Conservation (phyloP, 1,140 invertebrate species). For the Temnothorax curvispinosus region DNA sequence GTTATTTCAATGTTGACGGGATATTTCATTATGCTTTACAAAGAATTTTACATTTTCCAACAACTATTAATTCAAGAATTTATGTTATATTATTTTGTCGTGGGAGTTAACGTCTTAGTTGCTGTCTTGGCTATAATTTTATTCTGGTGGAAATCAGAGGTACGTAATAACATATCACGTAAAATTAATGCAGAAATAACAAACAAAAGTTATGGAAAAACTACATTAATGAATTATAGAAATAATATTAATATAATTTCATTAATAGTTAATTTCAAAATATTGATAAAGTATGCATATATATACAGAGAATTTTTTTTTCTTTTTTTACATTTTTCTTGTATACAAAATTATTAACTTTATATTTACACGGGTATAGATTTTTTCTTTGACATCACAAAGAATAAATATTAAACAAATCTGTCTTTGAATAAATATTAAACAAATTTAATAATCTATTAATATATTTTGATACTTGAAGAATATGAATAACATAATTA, state of each 20-base stretch:
- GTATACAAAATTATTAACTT: not conserved
- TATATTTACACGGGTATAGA: not conserved
- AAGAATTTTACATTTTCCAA: not conserved
- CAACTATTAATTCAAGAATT: not conserved
- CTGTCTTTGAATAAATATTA: not conserved
- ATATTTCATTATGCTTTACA: not conserved
- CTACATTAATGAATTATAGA: not conserved
- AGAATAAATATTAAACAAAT: not conserved
- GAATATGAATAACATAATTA: constrained; percentile 4
- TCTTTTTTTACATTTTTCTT: not conserved
- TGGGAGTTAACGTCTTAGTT: not conserved
- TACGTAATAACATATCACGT: not conserved
- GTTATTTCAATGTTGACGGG: not conserved
- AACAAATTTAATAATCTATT: constrained; percentile 14
- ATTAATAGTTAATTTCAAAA: not conserved
- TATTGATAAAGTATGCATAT: not conserved
- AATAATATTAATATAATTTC: not conserved
- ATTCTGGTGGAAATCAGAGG: constrained; percentile 22
- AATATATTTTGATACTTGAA: not conserved
- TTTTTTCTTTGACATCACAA: not conserved
- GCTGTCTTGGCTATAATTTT: constrained; percentile 17
- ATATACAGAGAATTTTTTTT: not conserved
- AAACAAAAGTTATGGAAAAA: not conserved
- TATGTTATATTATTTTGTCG: not conserved
- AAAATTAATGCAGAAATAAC: not conserved